Evolutionary conservation across 2,113 vertebrate species (phyloP).

Genomic region (Megaceryle torquata): DNA sequence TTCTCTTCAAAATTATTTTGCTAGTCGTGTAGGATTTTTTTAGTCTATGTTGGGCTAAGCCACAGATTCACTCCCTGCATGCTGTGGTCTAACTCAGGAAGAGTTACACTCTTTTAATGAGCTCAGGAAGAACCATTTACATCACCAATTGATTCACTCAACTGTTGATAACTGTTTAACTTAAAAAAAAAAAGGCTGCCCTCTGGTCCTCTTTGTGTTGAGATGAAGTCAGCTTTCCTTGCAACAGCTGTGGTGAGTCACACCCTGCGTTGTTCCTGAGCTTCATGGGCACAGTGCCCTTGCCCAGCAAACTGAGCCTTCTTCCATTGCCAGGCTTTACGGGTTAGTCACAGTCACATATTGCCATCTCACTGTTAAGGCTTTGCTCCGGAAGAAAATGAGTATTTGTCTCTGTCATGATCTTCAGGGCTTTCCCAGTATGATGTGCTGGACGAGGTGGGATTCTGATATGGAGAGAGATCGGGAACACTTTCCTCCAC

Average conservation of each 20-base stretch:
- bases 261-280: background rate
- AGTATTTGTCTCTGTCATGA: background rate
- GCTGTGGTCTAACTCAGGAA: background rate
- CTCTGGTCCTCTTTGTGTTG: background rate
- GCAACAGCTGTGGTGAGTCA: background rate
- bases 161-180: background rate
- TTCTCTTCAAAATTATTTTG: background rate
- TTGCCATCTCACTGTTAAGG: background rate
- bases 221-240: background rate
- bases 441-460: background rate
- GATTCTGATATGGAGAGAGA: background rate
- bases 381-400: background rate
- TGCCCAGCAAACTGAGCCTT: background rate
- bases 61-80: background rate
- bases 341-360: background rate
- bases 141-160: background rate
- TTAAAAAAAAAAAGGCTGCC: background rate
- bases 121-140: background rate
- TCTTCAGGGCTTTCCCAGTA: background rate
- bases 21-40: background rate
- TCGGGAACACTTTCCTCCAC: background rate
- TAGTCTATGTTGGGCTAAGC: background rate
- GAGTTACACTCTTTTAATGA: background rate
- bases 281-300: background rate
- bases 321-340: background rate